phyloP scores from a whole-genome alignment of 2,113 vertebrate genomes.

The Alligator sinensis region DNA sequence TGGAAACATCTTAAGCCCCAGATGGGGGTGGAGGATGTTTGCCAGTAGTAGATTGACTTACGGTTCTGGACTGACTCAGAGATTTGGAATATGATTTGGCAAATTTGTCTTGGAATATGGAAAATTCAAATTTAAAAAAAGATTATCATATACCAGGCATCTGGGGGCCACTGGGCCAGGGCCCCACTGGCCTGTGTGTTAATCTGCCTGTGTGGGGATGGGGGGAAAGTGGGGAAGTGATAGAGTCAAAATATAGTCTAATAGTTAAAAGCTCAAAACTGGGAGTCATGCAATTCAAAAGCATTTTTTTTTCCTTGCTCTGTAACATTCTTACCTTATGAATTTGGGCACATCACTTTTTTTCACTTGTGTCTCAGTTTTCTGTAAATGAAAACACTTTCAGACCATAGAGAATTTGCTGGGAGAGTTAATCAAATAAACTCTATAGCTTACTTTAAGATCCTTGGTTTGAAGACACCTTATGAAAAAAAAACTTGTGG shows the following conservation, averaged over 20 bases:
- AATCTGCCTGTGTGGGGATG: fast-evolving
- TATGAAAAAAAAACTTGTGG: not conserved
- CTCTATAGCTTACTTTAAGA: fast-evolving
- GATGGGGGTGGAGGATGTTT: too few relatives aligned
- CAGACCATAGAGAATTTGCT: not conserved
- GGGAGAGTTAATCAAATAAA: not conserved
- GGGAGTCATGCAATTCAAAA: not conserved
- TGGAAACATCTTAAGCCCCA: too few relatives aligned
- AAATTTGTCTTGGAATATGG: too few relatives aligned
- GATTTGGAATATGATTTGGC: too few relatives aligned
- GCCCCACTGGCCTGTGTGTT: too few relatives aligned
- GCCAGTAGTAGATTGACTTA: too few relatives aligned
- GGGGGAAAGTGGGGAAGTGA: not conserved
- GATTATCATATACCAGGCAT: too few relatives aligned
- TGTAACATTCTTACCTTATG: not conserved
- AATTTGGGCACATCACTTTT: not conserved
- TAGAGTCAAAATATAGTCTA: not conserved
- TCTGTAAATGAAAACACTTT: not conserved
- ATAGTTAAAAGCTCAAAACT: not conserved
- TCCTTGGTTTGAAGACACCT: not conserved
- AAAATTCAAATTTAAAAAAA: too few relatives aligned
- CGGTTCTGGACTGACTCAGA: too few relatives aligned
- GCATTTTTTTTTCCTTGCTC: not conserved
- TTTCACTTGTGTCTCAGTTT: not conserved
- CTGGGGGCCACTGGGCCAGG: too few relatives aligned